These are phyloP conservation scores for Sinotaia quadrata DNA, from an alignment of 2,888 invertebrate species.

Conservation along the genomic window DNA sequence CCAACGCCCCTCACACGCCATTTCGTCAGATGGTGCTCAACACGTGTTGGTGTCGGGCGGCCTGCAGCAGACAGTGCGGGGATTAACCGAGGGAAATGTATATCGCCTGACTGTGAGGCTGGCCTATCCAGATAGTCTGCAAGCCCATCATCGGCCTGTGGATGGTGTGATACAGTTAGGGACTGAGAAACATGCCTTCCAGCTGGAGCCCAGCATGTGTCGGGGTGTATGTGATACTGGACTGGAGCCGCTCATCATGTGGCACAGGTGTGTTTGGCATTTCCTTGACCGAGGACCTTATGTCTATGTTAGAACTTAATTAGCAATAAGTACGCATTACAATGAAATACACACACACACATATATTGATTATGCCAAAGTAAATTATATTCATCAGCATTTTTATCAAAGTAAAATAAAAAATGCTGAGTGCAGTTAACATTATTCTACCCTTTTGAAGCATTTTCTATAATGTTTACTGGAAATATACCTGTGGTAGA, in stretches of 20 bases:
- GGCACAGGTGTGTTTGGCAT: constrained; percentile 31
- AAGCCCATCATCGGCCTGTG: background rate
- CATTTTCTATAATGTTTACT: no score
- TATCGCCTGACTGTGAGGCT: background rate
- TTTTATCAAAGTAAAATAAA: no score
- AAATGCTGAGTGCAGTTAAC: no score
- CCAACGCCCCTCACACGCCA: background rate
- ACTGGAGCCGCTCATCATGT: constrained; percentile 25
- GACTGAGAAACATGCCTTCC: constrained; percentile 10
- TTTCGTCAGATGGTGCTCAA: background rate
- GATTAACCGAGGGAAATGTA: background rate
- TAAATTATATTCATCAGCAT: no score
- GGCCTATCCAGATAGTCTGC: background rate
- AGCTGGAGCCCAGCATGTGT: constrained; percentile 32
- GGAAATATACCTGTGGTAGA: no score
- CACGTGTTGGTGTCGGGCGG: background rate
- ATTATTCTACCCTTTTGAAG: no score
- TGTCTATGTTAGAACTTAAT: no score
- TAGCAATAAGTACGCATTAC: no score
- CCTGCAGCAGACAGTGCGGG: background rate
- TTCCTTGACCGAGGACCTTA: no score
- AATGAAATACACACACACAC: no score
- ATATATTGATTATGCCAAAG: no score
- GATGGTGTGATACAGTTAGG: background rate
- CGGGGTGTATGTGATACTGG: constrained; percentile 27